Conservation (phyloP, 2,113 vertebrate species). For the Brienomyrus longianalis region DNA sequence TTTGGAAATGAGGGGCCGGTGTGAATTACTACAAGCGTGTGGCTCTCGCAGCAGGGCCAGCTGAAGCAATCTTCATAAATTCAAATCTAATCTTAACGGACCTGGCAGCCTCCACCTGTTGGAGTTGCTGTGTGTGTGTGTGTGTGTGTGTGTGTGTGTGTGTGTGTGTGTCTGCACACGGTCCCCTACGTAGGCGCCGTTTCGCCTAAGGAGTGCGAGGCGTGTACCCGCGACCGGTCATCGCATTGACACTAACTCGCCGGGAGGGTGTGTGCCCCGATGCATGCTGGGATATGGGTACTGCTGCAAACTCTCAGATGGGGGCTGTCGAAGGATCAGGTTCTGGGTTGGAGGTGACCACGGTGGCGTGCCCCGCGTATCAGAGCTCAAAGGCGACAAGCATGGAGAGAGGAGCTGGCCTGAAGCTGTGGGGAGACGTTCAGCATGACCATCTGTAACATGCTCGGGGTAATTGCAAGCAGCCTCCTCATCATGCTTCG, state of each 20-base stretch:
- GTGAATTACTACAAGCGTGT: conserved; percentile 77
- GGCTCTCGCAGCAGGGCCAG: conserved; percentile 71
- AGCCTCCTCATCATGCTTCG: neutral
- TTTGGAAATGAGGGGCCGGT: conserved; percentile 77
- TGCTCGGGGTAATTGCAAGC: neutral
- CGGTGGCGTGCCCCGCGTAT: conserved; percentile 37
- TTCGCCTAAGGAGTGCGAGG: neutral
- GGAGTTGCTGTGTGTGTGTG: conserved; percentile 53
- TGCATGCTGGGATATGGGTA: neutral
- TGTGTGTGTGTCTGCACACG: neutral
- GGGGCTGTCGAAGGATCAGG: conserved; percentile 27
- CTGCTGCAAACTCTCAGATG: conserved; percentile 32
- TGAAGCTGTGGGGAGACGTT: neutral
- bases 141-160: conserved; percentile 10
- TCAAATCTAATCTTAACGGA: conserved; percentile 89
- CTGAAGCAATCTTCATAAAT: conserved; percentile 98
- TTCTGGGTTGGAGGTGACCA: conserved; percentile 52
- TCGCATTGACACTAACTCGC: neutral
- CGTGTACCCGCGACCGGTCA: neutral
- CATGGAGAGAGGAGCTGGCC: neutral
- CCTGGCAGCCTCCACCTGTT: conserved; percentile 67
- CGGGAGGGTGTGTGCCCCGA: neutral
- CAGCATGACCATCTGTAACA: neutral
- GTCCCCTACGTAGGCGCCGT: neutral
- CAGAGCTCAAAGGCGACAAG: conserved; percentile 10